A percentile compares a stretch with the other conserved stretches of the same genome.
phyloP scores from a whole-genome alignment of 1,140 invertebrate species.

The Ditylenchus dipsaci region DNA sequence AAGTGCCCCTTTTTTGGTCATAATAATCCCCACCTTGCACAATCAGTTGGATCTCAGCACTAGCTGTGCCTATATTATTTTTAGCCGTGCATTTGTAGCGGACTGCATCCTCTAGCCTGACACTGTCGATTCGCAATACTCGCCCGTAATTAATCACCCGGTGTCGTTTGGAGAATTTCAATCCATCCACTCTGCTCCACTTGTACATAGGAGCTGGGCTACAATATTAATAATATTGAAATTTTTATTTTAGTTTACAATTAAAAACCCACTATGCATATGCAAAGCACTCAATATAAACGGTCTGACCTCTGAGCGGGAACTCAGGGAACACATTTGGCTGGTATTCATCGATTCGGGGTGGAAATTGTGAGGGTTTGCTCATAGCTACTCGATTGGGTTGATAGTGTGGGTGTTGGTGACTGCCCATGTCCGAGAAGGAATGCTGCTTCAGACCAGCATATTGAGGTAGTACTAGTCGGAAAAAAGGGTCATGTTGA shows the following conservation, averaged over 20 bases:
- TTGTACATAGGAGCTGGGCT: constrained; percentile 38
- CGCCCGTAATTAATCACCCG: constrained; percentile 40
- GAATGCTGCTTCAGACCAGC: background rate
- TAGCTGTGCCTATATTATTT: constrained; percentile 33
- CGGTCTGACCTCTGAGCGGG: constrained; percentile 38
- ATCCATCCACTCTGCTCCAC: constrained; percentile 36
- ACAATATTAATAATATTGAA: background rate
- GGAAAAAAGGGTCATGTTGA: constrained; percentile 44
- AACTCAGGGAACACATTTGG: constrained; percentile 44
- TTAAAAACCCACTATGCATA: constrained; percentile 44
- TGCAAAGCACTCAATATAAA: constrained; percentile 42
- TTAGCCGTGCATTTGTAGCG: constrained; percentile 37
- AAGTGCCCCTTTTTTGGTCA: no score
- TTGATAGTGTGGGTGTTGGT: background rate
- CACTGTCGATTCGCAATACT: constrained; percentile 38
- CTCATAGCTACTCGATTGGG: background rate
- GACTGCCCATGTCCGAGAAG: background rate
- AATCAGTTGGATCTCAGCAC: constrained; percentile 35
- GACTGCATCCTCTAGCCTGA: constrained; percentile 24
- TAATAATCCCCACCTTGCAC: constrained; percentile 32
- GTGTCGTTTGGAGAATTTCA: constrained; percentile 29
- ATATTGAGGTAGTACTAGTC: constrained; percentile 33
- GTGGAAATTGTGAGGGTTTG: constrained; percentile 31
- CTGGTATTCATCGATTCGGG: constrained; percentile 42
- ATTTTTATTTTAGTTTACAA: no score